Base-by-base conservation (phyloP, 2,113 vertebrate species). In the Dasyurus viverrinus region DNA sequence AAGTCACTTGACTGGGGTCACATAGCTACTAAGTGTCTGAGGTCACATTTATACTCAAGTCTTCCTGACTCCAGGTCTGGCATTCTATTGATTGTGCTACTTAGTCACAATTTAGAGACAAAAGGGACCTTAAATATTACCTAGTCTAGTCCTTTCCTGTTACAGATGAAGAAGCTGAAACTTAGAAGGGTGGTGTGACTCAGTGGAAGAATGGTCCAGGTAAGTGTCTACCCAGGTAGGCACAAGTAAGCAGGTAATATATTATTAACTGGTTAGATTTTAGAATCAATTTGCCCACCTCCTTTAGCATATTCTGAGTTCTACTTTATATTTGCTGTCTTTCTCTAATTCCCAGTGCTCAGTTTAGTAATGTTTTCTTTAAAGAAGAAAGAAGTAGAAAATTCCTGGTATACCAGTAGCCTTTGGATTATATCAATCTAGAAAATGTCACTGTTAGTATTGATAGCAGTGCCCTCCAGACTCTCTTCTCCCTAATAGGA, bases 381-480 rank as follows among this genome's bases (percentile, higher is more conserved):
- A 19, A 55, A 14, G 46, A 76, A n/a, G 24, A 14, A 48, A 19
- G 42, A 48, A 23, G 1, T 48, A 50, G 60, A 16, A 42, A 50
- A 50, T 16, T 91, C 4, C 54, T 76, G 91, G 16, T n/a, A 14
- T n/a, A n/a, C 1, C 16, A 76, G 36, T 36, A 76, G 14, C 5
- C 68, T 14, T 7, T n/a, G 68, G 36, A 76, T n/a, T 22, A 76
- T n/a, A 19, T n/a, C 16, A 76, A 6, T 84, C n/a, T 53, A 8
- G n/a, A 23, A 25, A 22, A 9, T 22, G 12, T 26, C 23, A 53
- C 27, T 12, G 25, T 9, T 16, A 6, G 9, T 52, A 1, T 10
- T 19, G 42, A 89, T 46, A 48, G 25, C 0, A 9, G 50, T 3
- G 0, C 6, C 42, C 1, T 76, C 0, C 26, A 47, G 46, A 22